Evolutionary conservation across 1,140 invertebrate species (phyloP).

Genomic region (Platorchestia sp.): DNA sequence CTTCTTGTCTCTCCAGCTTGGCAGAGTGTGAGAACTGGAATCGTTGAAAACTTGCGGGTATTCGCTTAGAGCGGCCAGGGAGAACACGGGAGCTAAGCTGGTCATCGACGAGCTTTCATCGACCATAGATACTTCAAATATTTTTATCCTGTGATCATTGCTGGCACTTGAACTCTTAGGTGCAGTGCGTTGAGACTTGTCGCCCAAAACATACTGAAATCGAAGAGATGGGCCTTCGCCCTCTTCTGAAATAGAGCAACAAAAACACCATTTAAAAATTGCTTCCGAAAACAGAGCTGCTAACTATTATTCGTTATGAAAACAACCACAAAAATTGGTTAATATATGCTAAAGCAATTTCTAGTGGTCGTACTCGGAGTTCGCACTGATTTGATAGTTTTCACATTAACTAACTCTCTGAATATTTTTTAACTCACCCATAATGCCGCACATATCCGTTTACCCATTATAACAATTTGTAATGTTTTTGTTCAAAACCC

Average conservation of each 20-base stretch:
- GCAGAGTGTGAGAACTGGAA: background rate
- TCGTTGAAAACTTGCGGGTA: background rate
- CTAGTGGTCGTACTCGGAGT: no score
- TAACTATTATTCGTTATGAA: background rate
- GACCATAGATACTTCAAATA: background rate
- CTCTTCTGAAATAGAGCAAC: background rate
- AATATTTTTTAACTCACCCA: no score
- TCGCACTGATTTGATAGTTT: no score
- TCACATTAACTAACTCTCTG: no score
- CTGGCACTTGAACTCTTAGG: background rate
- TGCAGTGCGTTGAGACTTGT: background rate
- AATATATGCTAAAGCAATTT: no score
- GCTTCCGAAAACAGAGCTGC: background rate
- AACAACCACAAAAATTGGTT: background rate
- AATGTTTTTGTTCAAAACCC: no score
- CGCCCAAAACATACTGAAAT: background rate
- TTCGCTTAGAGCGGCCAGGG: background rate
- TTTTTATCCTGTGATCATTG: background rate
- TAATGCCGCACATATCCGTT: no score
- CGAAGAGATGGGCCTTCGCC: background rate
- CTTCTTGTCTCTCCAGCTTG: background rate
- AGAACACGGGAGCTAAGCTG: background rate
- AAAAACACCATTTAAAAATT: background rate
- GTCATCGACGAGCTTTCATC: background rate
- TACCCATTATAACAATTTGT: no score